These are phyloP conservation scores for Panthera leo DNA, from an alignment of 2,113 vertebrate species.

Conservation along the genomic window DNA sequence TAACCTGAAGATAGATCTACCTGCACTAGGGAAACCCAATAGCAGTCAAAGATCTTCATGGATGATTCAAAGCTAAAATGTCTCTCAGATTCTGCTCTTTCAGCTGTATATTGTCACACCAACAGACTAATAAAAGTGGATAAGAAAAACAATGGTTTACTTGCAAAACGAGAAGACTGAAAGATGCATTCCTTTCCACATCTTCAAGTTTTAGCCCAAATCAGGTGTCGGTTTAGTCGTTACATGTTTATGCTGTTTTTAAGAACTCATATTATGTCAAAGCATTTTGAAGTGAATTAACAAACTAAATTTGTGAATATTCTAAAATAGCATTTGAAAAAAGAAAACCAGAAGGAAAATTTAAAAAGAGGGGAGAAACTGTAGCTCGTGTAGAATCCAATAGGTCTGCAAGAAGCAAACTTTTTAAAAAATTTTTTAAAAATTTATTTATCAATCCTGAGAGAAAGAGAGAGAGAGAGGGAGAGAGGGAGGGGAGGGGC, in stretches of 20 bases:
- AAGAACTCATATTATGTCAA: not conserved
- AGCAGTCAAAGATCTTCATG: constrained; percentile 57
- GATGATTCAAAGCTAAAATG: constrained; percentile 54
- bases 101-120: constrained; percentile 11
- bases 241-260: not conserved
- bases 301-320: not conserved
- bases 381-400: not conserved
- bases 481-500: no score
- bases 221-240: not conserved
- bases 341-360: not conserved
- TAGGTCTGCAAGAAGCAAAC: not conserved
- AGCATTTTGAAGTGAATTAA: not conserved
- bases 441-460: no score
- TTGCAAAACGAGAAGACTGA: not conserved
- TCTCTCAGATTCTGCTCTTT: constrained; percentile 43
- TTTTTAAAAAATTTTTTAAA: no score
- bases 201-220: not conserved
- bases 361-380: not conserved
- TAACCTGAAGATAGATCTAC: constrained; percentile 56
- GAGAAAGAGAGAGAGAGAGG: no score
- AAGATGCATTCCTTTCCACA: not conserved
- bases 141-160: constrained; percentile 45
- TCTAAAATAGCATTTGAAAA: not conserved
- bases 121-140: constrained; percentile 26
- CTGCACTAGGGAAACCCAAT: not conserved